Conservation (phyloP, 2,113 vertebrate species). For the Indicator indicator region DNA sequence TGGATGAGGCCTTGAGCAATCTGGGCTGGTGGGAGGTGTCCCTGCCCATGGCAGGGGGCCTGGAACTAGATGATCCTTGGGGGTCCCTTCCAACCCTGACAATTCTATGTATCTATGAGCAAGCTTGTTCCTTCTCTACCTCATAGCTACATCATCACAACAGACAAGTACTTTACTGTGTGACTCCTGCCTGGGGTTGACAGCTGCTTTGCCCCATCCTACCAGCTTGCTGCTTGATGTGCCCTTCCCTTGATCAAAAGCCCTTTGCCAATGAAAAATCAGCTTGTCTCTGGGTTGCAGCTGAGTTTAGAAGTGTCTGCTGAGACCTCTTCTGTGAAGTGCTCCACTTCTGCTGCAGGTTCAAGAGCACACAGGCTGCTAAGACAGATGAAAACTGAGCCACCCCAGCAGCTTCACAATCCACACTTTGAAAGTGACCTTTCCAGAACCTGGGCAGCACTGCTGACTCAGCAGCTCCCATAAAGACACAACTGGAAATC, state of each 20-base stretch:
- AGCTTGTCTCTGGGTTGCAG: background rate
- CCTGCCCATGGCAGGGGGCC: no score
- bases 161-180: no score
- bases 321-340: background rate
- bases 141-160: background rate
- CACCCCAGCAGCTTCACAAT: background rate
- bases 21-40: no score
- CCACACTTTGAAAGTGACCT: constrained; percentile 6
- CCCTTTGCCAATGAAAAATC: background rate
- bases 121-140: background rate
- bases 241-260: background rate
- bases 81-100: no score
- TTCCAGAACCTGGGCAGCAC: background rate
- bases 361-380: background rate
- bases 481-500: constrained; percentile 4
- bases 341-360: background rate
- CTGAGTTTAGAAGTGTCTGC: background rate
- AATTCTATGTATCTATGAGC: background rate
- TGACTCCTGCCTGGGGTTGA: no score
- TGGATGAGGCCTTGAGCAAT: no score
- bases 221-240: background rate
- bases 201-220: background rate
- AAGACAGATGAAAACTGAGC: background rate
- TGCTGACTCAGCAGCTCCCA: background rate
- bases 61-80: no score